Evolutionary conservation across 2,888 invertebrate genomes (phyloP).

Genomic region (Trichacis sp.): DNA sequence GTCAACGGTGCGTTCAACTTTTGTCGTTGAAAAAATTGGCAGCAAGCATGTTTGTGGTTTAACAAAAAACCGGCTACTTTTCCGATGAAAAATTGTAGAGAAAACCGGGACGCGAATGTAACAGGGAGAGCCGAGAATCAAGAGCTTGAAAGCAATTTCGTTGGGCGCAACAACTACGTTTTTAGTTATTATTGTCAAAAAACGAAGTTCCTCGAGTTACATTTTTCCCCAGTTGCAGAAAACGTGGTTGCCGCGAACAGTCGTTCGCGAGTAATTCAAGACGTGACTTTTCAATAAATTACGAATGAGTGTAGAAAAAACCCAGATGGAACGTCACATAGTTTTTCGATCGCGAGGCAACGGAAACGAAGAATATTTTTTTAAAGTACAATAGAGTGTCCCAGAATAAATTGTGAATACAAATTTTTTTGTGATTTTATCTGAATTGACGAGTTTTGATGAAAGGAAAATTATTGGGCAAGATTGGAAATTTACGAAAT

Average conservation of each 20-base stretch:
- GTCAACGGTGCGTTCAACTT: background rate
- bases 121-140: background rate
- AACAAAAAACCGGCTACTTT: background rate
- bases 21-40: background rate
- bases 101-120: background rate
- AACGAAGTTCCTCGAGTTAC: background rate
- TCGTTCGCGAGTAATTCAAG: background rate
- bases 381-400: too few relatives aligned
- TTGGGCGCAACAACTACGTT: background rate
- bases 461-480: too few relatives aligned
- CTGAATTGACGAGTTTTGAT: too few relatives aligned
- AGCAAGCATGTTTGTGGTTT: background rate
- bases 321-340: too few relatives aligned
- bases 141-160: background rate
- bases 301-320: background rate
- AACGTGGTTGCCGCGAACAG: background rate
- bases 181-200: slow-evolving; percentile 5
- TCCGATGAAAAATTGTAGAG: background rate
- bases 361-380: too few relatives aligned
- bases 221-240: background rate
- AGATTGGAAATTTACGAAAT: too few relatives aligned
- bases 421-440: background rate
- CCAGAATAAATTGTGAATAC: too few relatives aligned
- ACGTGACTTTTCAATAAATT: background rate
- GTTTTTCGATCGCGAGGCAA: too few relatives aligned